Evolutionary conservation across 1,140 invertebrate genomes (phyloP), one percentile per base, ranked within the genome.

Genomic region (Aleiodes sp.): DNA sequence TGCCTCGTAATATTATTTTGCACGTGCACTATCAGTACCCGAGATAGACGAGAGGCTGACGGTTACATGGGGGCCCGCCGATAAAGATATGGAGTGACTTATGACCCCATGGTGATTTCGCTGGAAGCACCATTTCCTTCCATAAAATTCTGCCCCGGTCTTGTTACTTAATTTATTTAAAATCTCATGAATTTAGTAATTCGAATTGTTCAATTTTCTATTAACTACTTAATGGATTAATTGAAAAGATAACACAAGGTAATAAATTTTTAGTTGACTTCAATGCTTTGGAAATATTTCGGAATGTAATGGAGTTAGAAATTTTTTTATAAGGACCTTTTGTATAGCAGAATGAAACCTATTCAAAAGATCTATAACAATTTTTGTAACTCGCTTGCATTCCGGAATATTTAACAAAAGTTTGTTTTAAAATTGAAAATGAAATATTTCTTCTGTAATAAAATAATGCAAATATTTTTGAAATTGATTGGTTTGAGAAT

Each of bases 61-160:
- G 76, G 70, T 77, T 79, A 80, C 73, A 81, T 75, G 57, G 60
- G 59, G 76, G 71, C 75, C 73, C 71, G 72, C 66, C 67, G 82
- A 84, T 84, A 84, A 80, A 78, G 76, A 81, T 82, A 83, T 73
- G 71, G 65, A 73, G 66, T 74, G 81, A 83, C 82, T 77, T 78
- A 72, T 81, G 82, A 84, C 82, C 83, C 76, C 73, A 70, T 75
- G 70, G 72, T 70, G 73, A 82, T 81, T n/a, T 82, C 73, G 70
- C 37, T 78, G 70, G 65, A 80, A 81, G 62, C 70, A 70, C 46
- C 70, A 63, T 80, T 74, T 74, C 71, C 68, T 78, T 72, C 64
- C 65, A 75, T 76, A 76, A 74, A 74, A 62, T 33, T 28, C 29
- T 14, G 7, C 37, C 24, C 31, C 14, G 60, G n/a, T n/a, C 60